Base-by-base conservation (phyloP, 1,140 invertebrate genomes). In the Ectropis grisescens region DNA sequence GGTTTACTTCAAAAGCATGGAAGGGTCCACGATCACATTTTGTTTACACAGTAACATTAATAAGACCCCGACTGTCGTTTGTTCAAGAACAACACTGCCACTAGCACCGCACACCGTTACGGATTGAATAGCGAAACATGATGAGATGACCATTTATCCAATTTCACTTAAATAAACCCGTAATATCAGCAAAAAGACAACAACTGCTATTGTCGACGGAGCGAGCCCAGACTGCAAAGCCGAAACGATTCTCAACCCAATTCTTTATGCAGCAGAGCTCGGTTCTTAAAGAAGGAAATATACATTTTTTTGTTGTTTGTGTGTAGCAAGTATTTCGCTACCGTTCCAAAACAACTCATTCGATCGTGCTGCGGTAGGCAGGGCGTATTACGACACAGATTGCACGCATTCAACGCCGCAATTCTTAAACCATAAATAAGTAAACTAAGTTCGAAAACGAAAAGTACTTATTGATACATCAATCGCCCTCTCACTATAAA, bases 131-230 rank as follows among this genome's bases (percentile, higher is more conserved):
- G 56, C 46, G 47, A 45, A 59, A 66, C 56, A 66, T 62, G 47
- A 47, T 52, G 65, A 67, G 68, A 67, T 75, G 62, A 66, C 69
- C 70, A 76, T 80, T 76, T 80, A 76, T 70, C 64, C 59, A 62
- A 75, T 76, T 80, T 80, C 71, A 65, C 75, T 80, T 76, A 76
- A 80, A 75, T 75, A 76, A 75, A 76, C 62, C 71, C 45, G 70
- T 67, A 74, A 70, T 75, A 66, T 74, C 53, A 65, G 67, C 65
- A 76, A 80, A 76, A 69, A 72, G 64, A 71, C 49, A 57, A 72
- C 55, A 47, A 61, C 51, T 44, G 32, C 35, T 37, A 47, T 49
- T 58, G 52, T 41, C 58, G 48, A 33, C 40, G 45, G 36, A 54
- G 47, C 56, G 55, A 47, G 52, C 46, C 33, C 46, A 39, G 58